A percentile compares a stretch with the other conserved stretches of the same genome.
These are phyloP conservation scores for Sturnira hondurensis DNA, from an alignment of 2,113 vertebrate species.

Conservation along the genomic window DNA sequence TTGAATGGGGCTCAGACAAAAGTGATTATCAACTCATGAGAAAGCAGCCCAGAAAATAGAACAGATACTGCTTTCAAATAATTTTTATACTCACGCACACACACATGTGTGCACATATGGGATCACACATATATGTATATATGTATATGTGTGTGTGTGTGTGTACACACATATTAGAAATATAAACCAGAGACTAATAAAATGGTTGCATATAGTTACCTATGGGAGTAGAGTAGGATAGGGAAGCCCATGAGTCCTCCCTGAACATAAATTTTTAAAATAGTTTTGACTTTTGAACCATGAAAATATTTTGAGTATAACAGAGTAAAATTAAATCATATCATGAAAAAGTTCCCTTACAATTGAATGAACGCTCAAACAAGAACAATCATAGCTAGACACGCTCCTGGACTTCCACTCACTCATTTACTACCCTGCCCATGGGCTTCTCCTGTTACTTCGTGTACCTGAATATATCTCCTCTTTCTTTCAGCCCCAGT, in stretches of 20 bases:
- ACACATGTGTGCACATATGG: neutral
- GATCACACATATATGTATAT: too few relatives aligned
- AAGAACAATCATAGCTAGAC: neutral
- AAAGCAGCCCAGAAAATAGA: neutral
- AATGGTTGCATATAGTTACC: neutral
- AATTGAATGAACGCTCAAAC: neutral
- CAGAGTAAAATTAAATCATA: neutral
- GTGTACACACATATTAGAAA: neutral
- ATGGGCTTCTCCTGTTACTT: neutral
- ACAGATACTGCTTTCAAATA: neutral
- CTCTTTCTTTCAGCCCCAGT: neutral
- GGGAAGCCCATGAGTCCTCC: neutral
- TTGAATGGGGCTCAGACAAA: neutral
- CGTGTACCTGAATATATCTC: neutral
- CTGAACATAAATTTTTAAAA: neutral
- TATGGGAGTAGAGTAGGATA: neutral
- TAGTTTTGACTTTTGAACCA: neutral
- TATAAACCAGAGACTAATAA: neutral
- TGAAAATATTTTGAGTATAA: neutral
- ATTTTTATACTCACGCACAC: neutral
- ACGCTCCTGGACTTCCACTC: too few relatives aligned
- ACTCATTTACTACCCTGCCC: neutral
- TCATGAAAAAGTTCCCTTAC: neutral
- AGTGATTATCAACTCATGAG: neutral
- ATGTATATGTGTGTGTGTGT: fast-evolving